Evolutionary conservation across 2,113 vertebrate species (phyloP).

Genomic region (Dipodomys stephensi): DNA sequence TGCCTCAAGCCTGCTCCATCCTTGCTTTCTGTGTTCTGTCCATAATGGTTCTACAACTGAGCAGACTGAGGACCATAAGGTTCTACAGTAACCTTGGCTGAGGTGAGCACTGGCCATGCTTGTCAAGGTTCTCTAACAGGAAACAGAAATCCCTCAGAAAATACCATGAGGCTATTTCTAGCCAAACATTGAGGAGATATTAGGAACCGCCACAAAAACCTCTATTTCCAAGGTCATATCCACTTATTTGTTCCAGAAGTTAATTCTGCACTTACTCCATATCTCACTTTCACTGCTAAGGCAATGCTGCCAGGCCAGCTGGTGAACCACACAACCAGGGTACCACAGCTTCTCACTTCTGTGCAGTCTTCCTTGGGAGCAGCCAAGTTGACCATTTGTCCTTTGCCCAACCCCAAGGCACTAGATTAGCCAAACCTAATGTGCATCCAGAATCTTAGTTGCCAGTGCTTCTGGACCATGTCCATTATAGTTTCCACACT

Average conservation of each 20-base stretch:
- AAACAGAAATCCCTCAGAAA: neutral
- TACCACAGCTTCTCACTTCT: accelerated
- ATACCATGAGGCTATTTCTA: neutral
- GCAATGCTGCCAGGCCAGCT: neutral
- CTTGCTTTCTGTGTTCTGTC: too few relatives aligned
- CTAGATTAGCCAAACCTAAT: neutral
- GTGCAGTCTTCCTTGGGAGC: neutral
- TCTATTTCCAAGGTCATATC: neutral
- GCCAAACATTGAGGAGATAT: neutral
- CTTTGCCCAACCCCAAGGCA: too few relatives aligned
- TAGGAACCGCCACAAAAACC: neutral
- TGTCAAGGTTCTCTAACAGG: neutral
- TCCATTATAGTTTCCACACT: neutral
- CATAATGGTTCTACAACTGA: neutral
- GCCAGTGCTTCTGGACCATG: neutral
- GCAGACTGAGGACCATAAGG: neutral
- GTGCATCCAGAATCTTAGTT: neutral
- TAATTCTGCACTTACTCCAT: neutral
- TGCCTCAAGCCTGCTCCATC: neutral
- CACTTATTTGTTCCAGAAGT: neutral
- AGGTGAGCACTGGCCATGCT: neutral
- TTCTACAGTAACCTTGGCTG: neutral
- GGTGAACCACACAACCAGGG: neutral
- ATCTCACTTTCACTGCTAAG: neutral
- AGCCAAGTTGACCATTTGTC: neutral